Percentiles rank a stretch among this genome's conserved stretches.
phyloP scores from a whole-genome alignment of 2,888 invertebrate species.

The Papilio demoleus region DNA sequence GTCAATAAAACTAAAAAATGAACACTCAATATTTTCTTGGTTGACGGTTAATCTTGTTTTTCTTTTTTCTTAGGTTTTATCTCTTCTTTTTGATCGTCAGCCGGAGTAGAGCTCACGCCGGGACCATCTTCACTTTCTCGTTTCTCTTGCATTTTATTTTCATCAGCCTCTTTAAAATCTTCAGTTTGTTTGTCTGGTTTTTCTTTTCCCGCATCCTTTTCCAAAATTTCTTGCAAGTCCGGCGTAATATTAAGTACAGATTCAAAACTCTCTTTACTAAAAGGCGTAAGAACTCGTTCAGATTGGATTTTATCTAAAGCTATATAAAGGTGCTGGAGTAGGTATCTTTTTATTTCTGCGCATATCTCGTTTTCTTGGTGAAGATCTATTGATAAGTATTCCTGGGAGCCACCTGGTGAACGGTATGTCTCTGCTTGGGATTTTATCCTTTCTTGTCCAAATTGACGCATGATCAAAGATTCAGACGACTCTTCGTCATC shows the following conservation, averaged over 20 bases:
- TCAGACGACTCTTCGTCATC: conserved; percentile 34
- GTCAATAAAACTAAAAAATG: neutral
- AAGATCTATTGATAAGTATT: conserved; percentile 37
- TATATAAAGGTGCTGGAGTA: conserved; percentile 45
- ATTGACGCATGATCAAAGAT: conserved; percentile 48
- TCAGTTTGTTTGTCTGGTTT: conserved; percentile 17
- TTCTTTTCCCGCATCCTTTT: conserved; percentile 29
- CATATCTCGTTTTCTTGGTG: conserved; percentile 46
- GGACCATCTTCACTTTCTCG: conserved; percentile 8
- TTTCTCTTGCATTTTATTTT: conserved; percentile 25
- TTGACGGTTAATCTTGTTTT: conserved; percentile 35
- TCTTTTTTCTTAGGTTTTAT: conserved; percentile 26
- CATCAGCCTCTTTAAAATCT: neutral
- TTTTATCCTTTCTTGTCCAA: conserved; percentile 51
- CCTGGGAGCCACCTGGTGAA: conserved; percentile 11
- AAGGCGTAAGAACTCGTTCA: conserved; percentile 13
- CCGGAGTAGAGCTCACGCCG: neutral
- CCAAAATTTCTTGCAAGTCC: conserved; percentile 46
- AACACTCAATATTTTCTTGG: too few relatives aligned
- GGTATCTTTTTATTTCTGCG: conserved; percentile 45
- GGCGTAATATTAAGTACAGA: conserved; percentile 48
- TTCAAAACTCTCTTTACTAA: conserved; percentile 39
- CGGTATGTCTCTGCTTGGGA: conserved; percentile 36
- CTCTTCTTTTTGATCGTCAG: conserved; percentile 10
- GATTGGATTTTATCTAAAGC: conserved; percentile 42